Evolutionary conservation across 2,797 vertebrate species (phyloP).

Genomic region (Falco rusticolus): DNA sequence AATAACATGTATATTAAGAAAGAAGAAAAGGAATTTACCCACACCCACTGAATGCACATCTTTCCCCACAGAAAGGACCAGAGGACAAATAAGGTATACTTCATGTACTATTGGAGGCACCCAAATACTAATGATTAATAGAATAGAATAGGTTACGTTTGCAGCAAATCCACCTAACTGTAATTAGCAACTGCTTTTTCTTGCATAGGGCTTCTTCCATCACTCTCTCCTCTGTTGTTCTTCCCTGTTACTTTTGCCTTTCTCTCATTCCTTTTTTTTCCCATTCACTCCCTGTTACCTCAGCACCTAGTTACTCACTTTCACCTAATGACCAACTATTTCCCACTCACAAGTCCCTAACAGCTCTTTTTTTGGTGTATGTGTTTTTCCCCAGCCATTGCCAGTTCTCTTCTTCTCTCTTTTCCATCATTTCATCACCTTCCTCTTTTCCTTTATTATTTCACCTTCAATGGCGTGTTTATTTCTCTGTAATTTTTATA

Average conservation of each 20-base stretch:
- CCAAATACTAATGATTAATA: conserved; percentile 37
- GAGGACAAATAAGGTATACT: conserved; percentile 21
- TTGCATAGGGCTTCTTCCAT: background rate
- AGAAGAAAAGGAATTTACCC: conserved; percentile 49
- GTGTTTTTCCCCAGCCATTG: background rate
- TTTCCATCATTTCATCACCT: background rate
- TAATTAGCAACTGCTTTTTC: conserved; percentile 46
- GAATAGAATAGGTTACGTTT: background rate
- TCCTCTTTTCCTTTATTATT: background rate
- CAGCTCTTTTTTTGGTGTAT: background rate
- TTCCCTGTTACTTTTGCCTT: background rate
- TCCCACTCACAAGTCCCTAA: background rate
- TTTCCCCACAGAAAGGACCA: conserved; percentile 33
- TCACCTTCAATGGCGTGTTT: background rate
- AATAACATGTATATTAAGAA: conserved; percentile 59
- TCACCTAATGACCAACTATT: background rate
- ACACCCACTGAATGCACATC: conserved; percentile 7
- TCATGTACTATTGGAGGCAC: conserved; percentile 34
- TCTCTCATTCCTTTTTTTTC: background rate
- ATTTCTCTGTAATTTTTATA: conserved; percentile 35
- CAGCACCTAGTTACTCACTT: background rate
- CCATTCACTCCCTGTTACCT: background rate
- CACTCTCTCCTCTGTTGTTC: background rate
- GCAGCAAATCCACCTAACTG: conserved; percentile 4
- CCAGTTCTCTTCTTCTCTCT: background rate